A percentile compares a stretch with the other conserved stretches of the same genome.
Evolutionary conservation across 2,888 invertebrate genomes (phyloP).

Genomic region (Reticulitermes lucifugus): DNA sequence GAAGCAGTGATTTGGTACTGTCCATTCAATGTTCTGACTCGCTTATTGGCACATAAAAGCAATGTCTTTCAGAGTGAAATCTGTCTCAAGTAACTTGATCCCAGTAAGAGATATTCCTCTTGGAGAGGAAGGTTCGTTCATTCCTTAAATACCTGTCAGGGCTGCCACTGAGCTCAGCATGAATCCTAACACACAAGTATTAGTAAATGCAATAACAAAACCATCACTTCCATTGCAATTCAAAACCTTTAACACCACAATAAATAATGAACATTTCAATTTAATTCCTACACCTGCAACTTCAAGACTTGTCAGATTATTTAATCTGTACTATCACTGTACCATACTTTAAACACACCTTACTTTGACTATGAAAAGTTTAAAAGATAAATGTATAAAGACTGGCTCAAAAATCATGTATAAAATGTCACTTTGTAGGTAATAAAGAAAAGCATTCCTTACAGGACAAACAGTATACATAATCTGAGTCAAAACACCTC

Average conservation of each 20-base stretch:
- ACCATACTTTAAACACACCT: too few species aligned
- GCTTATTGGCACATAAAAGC: slow-evolving; percentile 10
- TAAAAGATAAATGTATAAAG: too few species aligned
- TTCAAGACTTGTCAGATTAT: slow-evolving; percentile 16
- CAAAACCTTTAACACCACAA: not conserved
- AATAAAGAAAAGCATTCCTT: not conserved
- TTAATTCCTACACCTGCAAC: not conserved
- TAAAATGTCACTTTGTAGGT: too few species aligned
- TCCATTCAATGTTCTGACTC: not conserved
- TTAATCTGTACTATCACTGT: not conserved
- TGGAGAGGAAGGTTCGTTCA: too few species aligned
- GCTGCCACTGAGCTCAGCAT: not conserved
- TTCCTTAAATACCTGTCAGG: not conserved
- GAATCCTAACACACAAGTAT: not conserved
- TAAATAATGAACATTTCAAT: not conserved
- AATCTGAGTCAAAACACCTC: slow-evolving; percentile 26
- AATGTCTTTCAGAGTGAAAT: not conserved
- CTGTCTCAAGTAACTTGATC: too few species aligned
- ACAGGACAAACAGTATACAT: not conserved
- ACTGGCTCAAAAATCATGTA: too few species aligned
- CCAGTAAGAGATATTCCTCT: too few species aligned
- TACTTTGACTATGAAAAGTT: too few species aligned
- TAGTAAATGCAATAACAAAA: not conserved
- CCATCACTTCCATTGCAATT: not conserved
- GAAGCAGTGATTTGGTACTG: not conserved